These are phyloP conservation scores for Conger conger DNA, from an alignment of 2,113 vertebrate genomes.

Conservation along the genomic window DNA sequence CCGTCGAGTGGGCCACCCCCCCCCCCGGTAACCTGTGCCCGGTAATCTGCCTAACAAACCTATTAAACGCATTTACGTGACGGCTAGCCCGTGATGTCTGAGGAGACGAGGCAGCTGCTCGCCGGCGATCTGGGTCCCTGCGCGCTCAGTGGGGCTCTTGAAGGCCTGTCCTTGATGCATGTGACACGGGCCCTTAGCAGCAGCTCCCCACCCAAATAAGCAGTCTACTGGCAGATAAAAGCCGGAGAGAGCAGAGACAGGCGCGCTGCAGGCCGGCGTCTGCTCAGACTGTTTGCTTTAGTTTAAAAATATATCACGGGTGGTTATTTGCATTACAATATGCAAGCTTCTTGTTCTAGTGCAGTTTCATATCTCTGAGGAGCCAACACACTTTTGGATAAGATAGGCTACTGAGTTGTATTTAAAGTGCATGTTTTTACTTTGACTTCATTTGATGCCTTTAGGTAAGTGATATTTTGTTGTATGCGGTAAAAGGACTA, in stretches of 20 bases:
- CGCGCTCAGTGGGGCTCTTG: neutral
- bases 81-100: neutral
- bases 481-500: neutral
- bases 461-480: conserved; percentile 1
- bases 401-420: neutral
- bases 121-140: neutral
- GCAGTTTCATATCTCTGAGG: neutral
- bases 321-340: neutral
- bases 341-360: neutral
- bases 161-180: neutral
- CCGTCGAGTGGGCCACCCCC: neutral
- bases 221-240: neutral
- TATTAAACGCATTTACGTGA: neutral
- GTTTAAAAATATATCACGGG: conserved; percentile 3
- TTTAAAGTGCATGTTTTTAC: conserved; percentile 10
- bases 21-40: neutral
- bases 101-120: neutral
- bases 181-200: neutral
- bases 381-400: neutral
- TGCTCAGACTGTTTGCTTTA: neutral
- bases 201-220: neutral
- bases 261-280: neutral
- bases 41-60: neutral
- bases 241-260: neutral
- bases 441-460: neutral